Conservation (phyloP, 2,888 invertebrate genomes). For the Lysandra bellargus region DNA sequence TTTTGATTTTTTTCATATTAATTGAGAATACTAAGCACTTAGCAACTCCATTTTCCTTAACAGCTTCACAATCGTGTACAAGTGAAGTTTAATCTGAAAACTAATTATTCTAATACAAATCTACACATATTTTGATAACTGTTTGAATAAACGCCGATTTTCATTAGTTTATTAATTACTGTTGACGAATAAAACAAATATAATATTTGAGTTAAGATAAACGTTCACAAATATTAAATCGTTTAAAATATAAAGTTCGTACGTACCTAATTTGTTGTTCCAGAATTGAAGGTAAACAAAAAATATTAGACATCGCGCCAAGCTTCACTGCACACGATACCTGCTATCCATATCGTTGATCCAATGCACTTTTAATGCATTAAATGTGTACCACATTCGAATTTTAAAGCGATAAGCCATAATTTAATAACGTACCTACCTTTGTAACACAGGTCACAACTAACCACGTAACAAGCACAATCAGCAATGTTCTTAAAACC, state of each 20-base stretch:
- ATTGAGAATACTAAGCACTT: not conserved
- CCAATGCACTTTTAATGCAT: not conserved
- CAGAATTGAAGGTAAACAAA: conserved; percentile 1
- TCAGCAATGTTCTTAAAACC: not conserved
- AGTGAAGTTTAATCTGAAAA: not conserved
- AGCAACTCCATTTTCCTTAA: not conserved
- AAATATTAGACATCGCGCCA: not conserved
- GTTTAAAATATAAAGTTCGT: not conserved
- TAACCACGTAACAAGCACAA: not conserved
- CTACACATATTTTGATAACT: not conserved
- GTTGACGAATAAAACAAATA: not conserved
- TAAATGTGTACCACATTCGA: not conserved
- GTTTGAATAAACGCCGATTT: not conserved
- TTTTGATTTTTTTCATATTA: not conserved
- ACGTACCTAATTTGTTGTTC: not conserved
- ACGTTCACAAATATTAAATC: not conserved
- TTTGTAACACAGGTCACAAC: not conserved
- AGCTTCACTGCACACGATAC: not conserved
- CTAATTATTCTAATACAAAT: not conserved
- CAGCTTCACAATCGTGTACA: not conserved
- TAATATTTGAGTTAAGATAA: not conserved
- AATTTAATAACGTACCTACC: not conserved
- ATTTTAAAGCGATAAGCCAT: not conserved
- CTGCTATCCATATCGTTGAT: not conserved
- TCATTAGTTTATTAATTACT: not conserved